Evolutionary conservation across 2,888 invertebrate genomes (phyloP).

Genomic region (Griposia aprilina): DNA sequence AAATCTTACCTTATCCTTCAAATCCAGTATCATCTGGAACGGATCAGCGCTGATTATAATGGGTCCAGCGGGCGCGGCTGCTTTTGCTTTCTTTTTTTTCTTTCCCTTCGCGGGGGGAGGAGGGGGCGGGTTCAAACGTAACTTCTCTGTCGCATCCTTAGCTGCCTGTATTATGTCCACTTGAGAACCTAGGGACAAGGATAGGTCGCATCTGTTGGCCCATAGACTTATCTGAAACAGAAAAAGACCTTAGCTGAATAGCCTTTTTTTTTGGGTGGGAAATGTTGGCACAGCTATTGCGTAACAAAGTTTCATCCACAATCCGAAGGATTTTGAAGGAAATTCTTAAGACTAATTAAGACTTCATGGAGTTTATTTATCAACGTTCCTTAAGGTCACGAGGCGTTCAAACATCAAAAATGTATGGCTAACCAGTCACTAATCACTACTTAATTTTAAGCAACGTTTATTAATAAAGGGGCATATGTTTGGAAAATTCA

Average conservation of each 20-base stretch:
- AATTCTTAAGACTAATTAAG: background rate
- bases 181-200: slow-evolving; percentile 94
- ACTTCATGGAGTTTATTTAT: too few species aligned
- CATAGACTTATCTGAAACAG: slow-evolving; percentile 93
- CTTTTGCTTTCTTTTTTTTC: background rate
- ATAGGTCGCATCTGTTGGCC: slow-evolving; percentile 99
- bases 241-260: background rate
- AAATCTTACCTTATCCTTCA: slow-evolving; percentile 76
- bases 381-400: too few species aligned
- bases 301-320: too few species aligned
- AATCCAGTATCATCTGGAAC: slow-evolving; percentile 80
- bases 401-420: too few species aligned
- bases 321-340: background rate
- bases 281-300: background rate
- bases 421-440: too few species aligned
- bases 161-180: slow-evolving; percentile 72
- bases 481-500: background rate
- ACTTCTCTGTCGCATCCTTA: slow-evolving; percentile 34
- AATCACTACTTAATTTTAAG: too few species aligned
- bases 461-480: too few species aligned
- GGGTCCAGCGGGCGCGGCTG: slow-evolving; percentile 88
- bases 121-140: slow-evolving; percentile 18
- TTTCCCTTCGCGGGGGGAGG: slow-evolving; percentile 11
- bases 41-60: slow-evolving; percentile 75
- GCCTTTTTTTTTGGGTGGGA: too few species aligned